Percentiles rank a stretch among this genome's conserved stretches.
These are phyloP conservation scores for Tineola bisselliella DNA, from an alignment of 2,888 invertebrate genomes.

Conservation along the genomic window DNA sequence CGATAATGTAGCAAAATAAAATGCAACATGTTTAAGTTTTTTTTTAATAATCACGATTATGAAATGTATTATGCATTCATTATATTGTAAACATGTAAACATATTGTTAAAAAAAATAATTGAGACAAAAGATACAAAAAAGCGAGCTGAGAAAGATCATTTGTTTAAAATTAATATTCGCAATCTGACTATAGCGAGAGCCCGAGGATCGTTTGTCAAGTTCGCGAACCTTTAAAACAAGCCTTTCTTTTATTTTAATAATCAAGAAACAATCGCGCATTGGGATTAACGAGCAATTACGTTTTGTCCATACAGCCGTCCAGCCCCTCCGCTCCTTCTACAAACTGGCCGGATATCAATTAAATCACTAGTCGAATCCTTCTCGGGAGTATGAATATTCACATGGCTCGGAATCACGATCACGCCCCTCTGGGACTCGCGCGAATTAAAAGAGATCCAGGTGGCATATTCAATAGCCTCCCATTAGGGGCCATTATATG, in stretches of 20 bases:
- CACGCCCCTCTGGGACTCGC: slow-evolving; percentile 30
- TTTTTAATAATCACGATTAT: not conserved
- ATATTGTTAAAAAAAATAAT: not conserved
- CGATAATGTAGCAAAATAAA: not conserved
- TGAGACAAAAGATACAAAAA: not conserved
- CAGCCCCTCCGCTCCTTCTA: slow-evolving; percentile 23
- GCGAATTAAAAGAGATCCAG: slow-evolving; percentile 53
- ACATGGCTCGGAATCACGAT: slow-evolving; percentile 32
- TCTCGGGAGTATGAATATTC: slow-evolving; percentile 53
- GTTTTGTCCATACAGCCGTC: slow-evolving; percentile 44
- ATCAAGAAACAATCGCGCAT: slow-evolving; percentile 59
- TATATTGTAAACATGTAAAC: not conserved
- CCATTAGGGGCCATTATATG: slow-evolving; percentile 65
- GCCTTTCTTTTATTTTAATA: slow-evolving; percentile 45
- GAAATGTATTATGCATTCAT: too few species aligned
- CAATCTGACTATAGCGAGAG: not conserved
- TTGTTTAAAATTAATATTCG: slow-evolving; percentile 12
- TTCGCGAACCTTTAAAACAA: slow-evolving; percentile 27
- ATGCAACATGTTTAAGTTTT: not conserved
- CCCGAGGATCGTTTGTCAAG: slow-evolving; percentile 29
- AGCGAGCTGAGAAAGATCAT: not conserved
- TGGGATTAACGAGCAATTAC: slow-evolving; percentile 61
- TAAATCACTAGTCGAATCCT: slow-evolving; percentile 45
- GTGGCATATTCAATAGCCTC: slow-evolving; percentile 63
- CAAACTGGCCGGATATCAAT: slow-evolving; percentile 43